Conservation (phyloP, 2,888 invertebrate genomes). For the Anarsia innoxiella region DNA sequence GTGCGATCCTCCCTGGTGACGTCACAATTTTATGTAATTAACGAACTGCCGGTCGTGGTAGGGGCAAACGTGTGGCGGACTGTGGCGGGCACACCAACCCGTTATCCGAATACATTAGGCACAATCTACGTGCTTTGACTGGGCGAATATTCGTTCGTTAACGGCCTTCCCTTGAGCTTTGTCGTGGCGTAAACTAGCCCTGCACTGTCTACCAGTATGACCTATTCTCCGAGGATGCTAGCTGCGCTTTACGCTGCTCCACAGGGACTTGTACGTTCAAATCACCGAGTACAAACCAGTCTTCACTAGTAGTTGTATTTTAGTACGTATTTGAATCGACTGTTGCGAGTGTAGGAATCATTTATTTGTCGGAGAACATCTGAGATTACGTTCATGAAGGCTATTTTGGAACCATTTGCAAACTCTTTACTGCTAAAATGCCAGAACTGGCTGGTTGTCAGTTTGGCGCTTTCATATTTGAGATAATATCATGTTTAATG, state of each 20-base stretch:
- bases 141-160: conserved; percentile 40
- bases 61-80: conserved; percentile 22
- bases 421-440: no score
- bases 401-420: no score
- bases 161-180: conserved; percentile 34
- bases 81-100: conserved; percentile 27
- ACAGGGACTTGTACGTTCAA: not conserved
- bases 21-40: conserved; percentile 65
- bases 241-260: conserved; percentile 7
- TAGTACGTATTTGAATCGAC: no score
- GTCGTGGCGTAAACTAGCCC: conserved; percentile 23
- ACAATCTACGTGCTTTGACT: conserved; percentile 48
- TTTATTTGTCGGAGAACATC: no score
- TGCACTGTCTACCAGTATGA: conserved; percentile 11
- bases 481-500: no score
- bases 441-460: no score
- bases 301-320: no score
- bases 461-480: no score
- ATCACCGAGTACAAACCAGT: no score
- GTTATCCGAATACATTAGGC: conserved; percentile 53
- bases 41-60: conserved; percentile 31
- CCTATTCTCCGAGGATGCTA: conserved; percentile 7
- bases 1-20: conserved; percentile 42
- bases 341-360: no score
- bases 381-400: no score